Conservation (phyloP, 1,140 invertebrate genomes). For the Bombus waltoni region DNA sequence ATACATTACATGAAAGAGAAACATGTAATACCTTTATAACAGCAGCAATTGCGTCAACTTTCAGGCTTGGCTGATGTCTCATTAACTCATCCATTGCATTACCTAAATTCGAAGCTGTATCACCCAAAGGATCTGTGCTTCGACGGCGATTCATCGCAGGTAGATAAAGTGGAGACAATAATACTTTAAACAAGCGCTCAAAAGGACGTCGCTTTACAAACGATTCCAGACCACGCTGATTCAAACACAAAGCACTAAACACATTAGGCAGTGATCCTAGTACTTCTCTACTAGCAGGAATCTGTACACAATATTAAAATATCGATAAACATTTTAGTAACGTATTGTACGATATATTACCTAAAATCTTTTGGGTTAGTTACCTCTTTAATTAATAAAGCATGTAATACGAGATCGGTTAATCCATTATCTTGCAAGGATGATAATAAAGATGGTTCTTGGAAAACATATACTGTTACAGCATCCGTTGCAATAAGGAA, state of each 20-base stretch:
- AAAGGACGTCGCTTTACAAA: slow-evolving; percentile 94
- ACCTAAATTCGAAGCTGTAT: slow-evolving; percentile 95
- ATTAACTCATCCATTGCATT: slow-evolving; percentile 97
- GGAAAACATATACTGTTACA: slow-evolving; percentile 96
- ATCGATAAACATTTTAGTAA: background rate
- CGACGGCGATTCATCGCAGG: slow-evolving; percentile 93
- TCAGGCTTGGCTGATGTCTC: slow-evolving; percentile 94
- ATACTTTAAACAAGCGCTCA: slow-evolving; percentile 91
- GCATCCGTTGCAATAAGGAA: slow-evolving; percentile 95
- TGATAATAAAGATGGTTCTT: slow-evolving; percentile 94
- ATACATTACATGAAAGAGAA: background rate
- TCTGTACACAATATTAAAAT: slow-evolving; percentile 65
- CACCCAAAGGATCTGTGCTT: slow-evolving; percentile 92
- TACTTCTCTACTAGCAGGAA: slow-evolving; percentile 95
- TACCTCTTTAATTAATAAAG: slow-evolving; percentile 91
- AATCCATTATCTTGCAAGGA: slow-evolving; percentile 94
- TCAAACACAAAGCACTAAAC: slow-evolving; percentile 95
- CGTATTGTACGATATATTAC: background rate
- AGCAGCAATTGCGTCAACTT: slow-evolving; percentile 90
- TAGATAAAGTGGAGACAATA: slow-evolving; percentile 92
- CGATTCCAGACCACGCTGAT: slow-evolving; percentile 90
- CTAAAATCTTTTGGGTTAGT: background rate
- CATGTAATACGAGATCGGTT: slow-evolving; percentile 94
- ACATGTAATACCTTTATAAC: slow-evolving; percentile 86
- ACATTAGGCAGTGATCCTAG: slow-evolving; percentile 95